Evolutionary conservation across 2,113 vertebrate species (phyloP).

Genomic region (Platysteira castanea): DNA sequence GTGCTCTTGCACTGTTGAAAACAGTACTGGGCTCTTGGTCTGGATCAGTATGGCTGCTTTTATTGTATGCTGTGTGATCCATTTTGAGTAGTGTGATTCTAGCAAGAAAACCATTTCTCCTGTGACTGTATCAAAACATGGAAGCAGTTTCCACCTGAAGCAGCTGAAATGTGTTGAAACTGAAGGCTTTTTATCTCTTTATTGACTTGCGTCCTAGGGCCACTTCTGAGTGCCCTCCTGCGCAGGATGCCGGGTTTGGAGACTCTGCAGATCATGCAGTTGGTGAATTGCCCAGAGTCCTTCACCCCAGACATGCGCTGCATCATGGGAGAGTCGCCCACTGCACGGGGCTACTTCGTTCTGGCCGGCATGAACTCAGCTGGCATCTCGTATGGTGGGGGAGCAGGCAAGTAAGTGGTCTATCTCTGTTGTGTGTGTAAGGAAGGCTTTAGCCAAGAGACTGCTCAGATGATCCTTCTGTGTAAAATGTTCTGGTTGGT

Average conservation of each 20-base stretch:
- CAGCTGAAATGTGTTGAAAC: background rate
- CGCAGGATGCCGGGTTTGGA: slow-evolving; percentile 88
- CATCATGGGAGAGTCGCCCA: slow-evolving; percentile 91
- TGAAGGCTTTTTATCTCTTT: background rate
- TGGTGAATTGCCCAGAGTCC: slow-evolving; percentile 95
- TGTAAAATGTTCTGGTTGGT: background rate
- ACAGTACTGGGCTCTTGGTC: background rate
- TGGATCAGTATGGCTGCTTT: background rate
- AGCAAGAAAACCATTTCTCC: background rate
- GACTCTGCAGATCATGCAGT: slow-evolving; percentile 87
- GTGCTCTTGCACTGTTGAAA: background rate
- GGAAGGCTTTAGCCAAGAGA: background rate
- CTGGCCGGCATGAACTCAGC: slow-evolving; percentile 97
- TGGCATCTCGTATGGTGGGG: slow-evolving; percentile 89
- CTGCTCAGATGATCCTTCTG: background rate
- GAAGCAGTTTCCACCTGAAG: background rate
- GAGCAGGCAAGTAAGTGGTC: slow-evolving; percentile 89
- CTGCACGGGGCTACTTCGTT: slow-evolving; percentile 84
- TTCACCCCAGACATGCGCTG: slow-evolving; percentile 95
- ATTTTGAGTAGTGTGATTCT: background rate
- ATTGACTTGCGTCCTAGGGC: slow-evolving; percentile 74
- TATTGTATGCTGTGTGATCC: background rate
- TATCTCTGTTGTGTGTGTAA: background rate
- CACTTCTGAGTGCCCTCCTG: slow-evolving; percentile 86
- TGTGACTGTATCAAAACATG: background rate